These are phyloP conservation scores for Acrossocheilus wenchowensis DNA, from an alignment of 2,797 vertebrate genomes.

Conservation along the genomic window DNA sequence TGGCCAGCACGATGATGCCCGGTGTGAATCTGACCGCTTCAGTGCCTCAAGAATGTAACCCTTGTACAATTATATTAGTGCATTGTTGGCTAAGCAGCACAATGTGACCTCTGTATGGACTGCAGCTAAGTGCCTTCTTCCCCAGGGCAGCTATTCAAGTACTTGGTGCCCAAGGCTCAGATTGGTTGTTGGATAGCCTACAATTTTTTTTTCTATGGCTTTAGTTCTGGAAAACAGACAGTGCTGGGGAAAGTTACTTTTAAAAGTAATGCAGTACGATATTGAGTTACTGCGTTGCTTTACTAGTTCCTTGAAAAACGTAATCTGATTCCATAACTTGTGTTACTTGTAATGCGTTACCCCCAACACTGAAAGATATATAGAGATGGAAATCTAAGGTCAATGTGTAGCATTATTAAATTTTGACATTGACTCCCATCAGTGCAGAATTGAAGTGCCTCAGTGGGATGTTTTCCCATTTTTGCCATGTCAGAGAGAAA, in stretches of 20 bases:
- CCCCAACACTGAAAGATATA: background rate
- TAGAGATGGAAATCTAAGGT: background rate
- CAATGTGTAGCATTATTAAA: background rate
- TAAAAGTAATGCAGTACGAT: background rate
- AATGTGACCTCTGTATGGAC: slow-evolving; percentile 49
- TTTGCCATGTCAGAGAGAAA: background rate
- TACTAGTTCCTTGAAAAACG: no score
- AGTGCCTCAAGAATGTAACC: slow-evolving; percentile 54
- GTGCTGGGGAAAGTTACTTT: background rate
- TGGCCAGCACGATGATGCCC: slow-evolving; percentile 25
- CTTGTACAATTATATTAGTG: slow-evolving; percentile 61
- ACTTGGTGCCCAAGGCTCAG: background rate
- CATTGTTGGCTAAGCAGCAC: slow-evolving; percentile 43
- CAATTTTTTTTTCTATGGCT: background rate
- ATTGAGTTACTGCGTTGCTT: background rate
- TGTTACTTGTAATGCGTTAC: background rate
- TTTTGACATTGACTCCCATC: background rate
- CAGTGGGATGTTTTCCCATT: background rate
- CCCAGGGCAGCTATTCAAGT: slow-evolving; percentile 8
- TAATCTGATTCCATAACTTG: no score
- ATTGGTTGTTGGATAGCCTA: background rate
- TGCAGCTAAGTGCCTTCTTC: slow-evolving; percentile 33
- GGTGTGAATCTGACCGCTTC: slow-evolving; percentile 47
- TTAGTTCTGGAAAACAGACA: background rate
- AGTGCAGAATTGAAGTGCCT: background rate